A percentile compares a stretch with the other conserved stretches of the same genome.
phyloP scores from a whole-genome alignment of 2,888 invertebrate species.

The Drepana falcataria region DNA sequence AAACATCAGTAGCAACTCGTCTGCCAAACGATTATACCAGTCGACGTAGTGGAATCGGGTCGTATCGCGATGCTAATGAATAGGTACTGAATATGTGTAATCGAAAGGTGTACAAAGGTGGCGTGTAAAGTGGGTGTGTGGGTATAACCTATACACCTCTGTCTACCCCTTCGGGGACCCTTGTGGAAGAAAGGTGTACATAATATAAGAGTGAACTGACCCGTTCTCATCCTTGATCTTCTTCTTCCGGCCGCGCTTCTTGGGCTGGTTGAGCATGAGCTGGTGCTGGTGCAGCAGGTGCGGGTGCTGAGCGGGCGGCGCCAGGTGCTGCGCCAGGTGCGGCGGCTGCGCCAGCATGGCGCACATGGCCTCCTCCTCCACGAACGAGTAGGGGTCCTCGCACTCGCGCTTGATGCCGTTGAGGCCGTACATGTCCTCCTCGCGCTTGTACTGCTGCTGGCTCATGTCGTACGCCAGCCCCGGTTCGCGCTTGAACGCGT shows the following conservation, averaged over 20 bases:
- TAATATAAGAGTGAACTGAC: conserved; percentile 42
- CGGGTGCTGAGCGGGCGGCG: conserved; percentile 32
- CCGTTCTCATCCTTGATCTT: conserved; percentile 84
- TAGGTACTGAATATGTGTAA: too few species aligned
- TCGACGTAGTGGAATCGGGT: too few species aligned
- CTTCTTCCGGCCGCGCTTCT: conserved; percentile 92
- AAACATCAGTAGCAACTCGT: too few species aligned
- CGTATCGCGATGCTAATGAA: too few species aligned
- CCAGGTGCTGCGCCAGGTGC: conserved; percentile 51
- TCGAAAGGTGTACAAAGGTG: background rate
- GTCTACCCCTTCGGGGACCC: too few species aligned
- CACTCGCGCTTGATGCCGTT: conserved; percentile 78
- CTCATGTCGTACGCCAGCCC: conserved; percentile 72
- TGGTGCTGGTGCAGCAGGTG: conserved; percentile 61
- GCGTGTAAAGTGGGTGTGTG: too few species aligned
- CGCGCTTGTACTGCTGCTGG: conserved; percentile 54
- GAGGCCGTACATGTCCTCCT: conserved; percentile 53
- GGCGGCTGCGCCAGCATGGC: conserved; percentile 69
- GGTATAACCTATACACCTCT: too few species aligned
- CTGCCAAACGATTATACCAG: too few species aligned
- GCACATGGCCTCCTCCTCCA: conserved; percentile 86
- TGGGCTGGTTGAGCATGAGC: conserved; percentile 80
- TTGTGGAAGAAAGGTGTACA: background rate
- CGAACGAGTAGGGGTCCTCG: conserved; percentile 91
- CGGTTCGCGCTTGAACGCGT: conserved; percentile 62